Percentiles rank a stretch among this genome's conserved stretches.
Evolutionary conservation across 1,140 invertebrate genomes (phyloP).

Genomic region (Drosophila lowei): DNA sequence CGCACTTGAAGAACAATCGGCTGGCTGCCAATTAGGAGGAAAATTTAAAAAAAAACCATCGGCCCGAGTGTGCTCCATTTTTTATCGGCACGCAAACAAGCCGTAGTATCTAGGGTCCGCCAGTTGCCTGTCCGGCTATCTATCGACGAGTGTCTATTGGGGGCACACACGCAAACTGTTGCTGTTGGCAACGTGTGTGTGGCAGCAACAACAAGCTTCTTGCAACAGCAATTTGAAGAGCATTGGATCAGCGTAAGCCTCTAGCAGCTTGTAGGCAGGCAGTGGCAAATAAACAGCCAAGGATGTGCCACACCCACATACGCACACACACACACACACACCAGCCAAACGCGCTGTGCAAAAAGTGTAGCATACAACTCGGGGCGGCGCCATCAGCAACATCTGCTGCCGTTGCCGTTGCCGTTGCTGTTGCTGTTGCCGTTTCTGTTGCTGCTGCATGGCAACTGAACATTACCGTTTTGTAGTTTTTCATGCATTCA

Average conservation of each 20-base stretch:
- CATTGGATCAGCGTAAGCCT: constrained; percentile 61
- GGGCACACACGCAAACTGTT: constrained; percentile 46
- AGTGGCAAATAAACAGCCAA: constrained; percentile 60
- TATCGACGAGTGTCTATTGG: constrained; percentile 21
- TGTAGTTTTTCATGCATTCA: constrained; percentile 77
- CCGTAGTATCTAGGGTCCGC: constrained; percentile 39
- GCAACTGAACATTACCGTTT: constrained; percentile 72
- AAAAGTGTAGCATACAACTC: constrained; percentile 61
- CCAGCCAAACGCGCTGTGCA: constrained; percentile 21
- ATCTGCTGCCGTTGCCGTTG: constrained; percentile 36
- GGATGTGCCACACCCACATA: constrained; percentile 32
- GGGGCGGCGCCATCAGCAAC: constrained; percentile 38
- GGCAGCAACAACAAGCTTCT: constrained; percentile 9
- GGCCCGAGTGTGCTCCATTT: constrained; percentile 26
- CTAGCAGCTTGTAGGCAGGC: constrained; percentile 43
- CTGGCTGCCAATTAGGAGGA: constrained; percentile 63
- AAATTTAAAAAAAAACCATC: constrained; percentile 51
- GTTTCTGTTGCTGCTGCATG: constrained; percentile 37
- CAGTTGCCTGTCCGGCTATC: constrained; percentile 60
- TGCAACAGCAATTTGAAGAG: constrained; percentile 36
- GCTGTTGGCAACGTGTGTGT: constrained; percentile 40
- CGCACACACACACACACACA: constrained; percentile 13
- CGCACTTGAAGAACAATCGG: constrained; percentile 44
- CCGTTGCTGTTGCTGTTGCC: constrained; percentile 24
- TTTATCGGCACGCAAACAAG: constrained; percentile 20